A percentile compares a stretch with the other conserved stretches of the same genome.
phyloP scores from a whole-genome alignment of 2,888 invertebrate genomes.

The Lithophane leautieri region DNA sequence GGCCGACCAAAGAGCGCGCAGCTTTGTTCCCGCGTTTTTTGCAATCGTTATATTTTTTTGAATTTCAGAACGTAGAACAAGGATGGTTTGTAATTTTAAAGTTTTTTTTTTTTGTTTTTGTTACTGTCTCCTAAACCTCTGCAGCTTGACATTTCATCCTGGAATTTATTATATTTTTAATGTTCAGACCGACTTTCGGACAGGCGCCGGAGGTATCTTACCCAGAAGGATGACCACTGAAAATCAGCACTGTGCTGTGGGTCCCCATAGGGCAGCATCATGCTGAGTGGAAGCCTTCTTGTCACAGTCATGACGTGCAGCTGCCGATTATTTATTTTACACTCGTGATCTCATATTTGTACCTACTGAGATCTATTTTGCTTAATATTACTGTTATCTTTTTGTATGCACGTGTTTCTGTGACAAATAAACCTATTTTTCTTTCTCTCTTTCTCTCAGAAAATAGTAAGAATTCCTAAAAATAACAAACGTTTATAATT shows the following conservation, averaged over 20 bases:
- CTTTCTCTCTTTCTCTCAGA: too few relatives aligned
- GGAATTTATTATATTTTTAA: not conserved
- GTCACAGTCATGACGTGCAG: too few relatives aligned
- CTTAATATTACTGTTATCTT: too few relatives aligned
- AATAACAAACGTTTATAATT: not conserved
- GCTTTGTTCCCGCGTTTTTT: constrained; percentile 72
- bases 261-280: too few relatives aligned
- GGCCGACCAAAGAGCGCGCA: constrained; percentile 70
- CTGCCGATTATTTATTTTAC: too few relatives aligned
- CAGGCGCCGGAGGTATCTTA: not conserved
- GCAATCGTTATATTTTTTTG: constrained; percentile 57
- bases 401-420: too few relatives aligned
- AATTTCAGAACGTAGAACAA: constrained; percentile 37
- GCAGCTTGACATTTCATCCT: constrained; percentile 1
- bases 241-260: too few relatives aligned
- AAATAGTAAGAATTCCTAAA: not conserved
- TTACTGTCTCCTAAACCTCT: not conserved
- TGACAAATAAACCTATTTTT: too few relatives aligned
- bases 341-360: too few relatives aligned
- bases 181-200: not conserved
- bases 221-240: too few relatives aligned
- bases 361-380: too few relatives aligned
- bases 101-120: not conserved
- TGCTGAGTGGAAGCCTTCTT: too few relatives aligned
- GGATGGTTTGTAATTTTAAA: constrained; percentile 13